Percentiles rank a stretch among this genome's conserved stretches.
phyloP scores from a whole-genome alignment of 2,797 vertebrate species.

The Anolis apletophallus region DNA sequence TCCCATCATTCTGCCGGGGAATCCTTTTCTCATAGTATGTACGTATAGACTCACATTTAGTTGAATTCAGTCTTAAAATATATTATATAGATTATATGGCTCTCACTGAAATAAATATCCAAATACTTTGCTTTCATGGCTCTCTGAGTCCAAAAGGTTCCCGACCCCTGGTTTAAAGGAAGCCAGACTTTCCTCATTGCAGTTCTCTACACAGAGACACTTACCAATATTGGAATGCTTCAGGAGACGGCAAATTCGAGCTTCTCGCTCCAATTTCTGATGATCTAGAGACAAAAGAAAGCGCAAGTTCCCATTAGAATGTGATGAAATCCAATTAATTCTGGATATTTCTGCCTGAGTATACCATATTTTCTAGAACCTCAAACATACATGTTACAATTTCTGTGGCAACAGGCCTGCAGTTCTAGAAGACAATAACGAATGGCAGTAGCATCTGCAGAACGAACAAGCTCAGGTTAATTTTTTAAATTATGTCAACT shows the following conservation, averaged over 20 bases:
- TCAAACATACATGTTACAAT: neutral
- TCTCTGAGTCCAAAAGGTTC: no score
- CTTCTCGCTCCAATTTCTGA: slow-evolving; percentile 97
- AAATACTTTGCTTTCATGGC: no score
- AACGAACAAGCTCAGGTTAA: neutral
- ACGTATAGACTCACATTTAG: no score
- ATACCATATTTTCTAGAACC: neutral
- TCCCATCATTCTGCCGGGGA: no score
- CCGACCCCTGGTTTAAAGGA: no score
- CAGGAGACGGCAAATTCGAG: slow-evolving; percentile 94
- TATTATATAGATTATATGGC: no score
- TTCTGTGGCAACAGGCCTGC: no score
- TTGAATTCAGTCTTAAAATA: no score
- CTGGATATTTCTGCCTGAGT: neutral
- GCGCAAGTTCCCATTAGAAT: neutral
- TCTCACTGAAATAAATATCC: no score
- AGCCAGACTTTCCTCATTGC: neutral
- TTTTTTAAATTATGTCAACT: neutral
- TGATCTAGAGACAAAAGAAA: slow-evolving; percentile 85
- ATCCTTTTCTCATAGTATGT: no score
- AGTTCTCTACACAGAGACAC: slow-evolving; percentile 30
- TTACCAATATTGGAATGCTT: slow-evolving; percentile 98
- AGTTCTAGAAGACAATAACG: neutral
- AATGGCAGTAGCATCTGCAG: neutral
- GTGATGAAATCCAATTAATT: neutral